Conservation (phyloP, 2,888 invertebrate species). For the Siphlonurus alternatus region DNA sequence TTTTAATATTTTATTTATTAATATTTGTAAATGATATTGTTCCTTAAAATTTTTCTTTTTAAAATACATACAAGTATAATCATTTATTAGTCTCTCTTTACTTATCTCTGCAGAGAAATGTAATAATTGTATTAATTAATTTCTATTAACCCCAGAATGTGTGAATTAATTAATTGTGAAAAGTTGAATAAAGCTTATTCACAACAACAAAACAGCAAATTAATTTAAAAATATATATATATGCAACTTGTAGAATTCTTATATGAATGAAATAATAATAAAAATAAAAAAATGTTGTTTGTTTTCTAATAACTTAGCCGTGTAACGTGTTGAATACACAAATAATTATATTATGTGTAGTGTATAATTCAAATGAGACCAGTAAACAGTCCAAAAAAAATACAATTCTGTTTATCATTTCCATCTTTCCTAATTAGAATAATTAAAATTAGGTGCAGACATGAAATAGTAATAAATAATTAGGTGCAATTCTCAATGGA, state of each 20-base stretch:
- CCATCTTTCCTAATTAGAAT: background rate
- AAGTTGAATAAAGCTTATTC: background rate
- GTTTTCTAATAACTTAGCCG: slow-evolving; percentile 1
- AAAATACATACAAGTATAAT: no score
- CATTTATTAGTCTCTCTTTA: no score
- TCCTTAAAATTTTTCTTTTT: background rate
- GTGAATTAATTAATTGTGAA: background rate
- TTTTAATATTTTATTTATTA: background rate
- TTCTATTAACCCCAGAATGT: background rate
- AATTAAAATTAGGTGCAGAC: no score
- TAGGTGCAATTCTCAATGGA: no score
- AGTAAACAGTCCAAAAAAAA: slow-evolving; percentile 2
- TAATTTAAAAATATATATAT: background rate
- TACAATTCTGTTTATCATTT: slow-evolving; percentile 1
- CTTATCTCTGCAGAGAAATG: no score
- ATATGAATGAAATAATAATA: background rate
- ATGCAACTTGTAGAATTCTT: background rate
- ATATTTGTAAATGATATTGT: background rate
- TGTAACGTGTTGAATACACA: slow-evolving; percentile 1
- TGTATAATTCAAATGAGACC: background rate
- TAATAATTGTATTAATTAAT: background rate
- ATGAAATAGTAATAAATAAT: no score
- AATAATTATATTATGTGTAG: background rate
- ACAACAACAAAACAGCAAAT: background rate
- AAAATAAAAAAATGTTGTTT: background rate